These are phyloP conservation scores for Phorcus lineatus DNA, from an alignment of 2,888 invertebrate genomes.

Conservation along the genomic window DNA sequence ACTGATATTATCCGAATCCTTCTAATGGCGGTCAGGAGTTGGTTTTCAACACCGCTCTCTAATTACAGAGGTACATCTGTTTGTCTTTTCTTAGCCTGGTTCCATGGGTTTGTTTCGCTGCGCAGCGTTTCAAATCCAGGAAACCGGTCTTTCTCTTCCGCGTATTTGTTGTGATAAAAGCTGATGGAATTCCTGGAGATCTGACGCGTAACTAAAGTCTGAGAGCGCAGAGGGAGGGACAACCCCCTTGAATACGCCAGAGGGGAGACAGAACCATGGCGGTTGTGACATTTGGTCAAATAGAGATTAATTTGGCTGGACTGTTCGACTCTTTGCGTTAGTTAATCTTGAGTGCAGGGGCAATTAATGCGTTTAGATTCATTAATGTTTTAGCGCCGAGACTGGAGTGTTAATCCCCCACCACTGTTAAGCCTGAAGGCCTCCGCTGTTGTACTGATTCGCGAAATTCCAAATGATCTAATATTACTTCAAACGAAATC, in stretches of 20 bases:
- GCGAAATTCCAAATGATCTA: constrained; percentile 3
- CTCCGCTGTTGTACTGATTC: neutral
- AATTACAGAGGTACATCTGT: no score
- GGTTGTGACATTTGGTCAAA: neutral
- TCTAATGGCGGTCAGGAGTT: no score
- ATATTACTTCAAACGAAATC: no score
- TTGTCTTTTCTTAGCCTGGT: no score
- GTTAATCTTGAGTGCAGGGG: constrained; percentile 10
- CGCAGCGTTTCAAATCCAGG: no score
- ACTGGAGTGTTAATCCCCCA: constrained; percentile 1
- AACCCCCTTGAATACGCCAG: neutral
- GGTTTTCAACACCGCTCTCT: no score
- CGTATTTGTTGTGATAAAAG: no score
- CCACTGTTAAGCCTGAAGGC: neutral
- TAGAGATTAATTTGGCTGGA: constrained; percentile 15
- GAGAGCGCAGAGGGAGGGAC: neutral
- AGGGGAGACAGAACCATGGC: neutral
- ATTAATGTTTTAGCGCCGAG: neutral
- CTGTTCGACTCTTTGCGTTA: constrained; percentile 2
- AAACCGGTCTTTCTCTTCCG: no score
- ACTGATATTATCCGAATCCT: no score
- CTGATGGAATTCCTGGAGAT: no score
- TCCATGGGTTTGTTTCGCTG: no score
- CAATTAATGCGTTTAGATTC: constrained; percentile 18
- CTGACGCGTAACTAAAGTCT: no score